Evolutionary conservation across 1,140 invertebrate species (phyloP).

Genomic region (Ridgeia piscesae): DNA sequence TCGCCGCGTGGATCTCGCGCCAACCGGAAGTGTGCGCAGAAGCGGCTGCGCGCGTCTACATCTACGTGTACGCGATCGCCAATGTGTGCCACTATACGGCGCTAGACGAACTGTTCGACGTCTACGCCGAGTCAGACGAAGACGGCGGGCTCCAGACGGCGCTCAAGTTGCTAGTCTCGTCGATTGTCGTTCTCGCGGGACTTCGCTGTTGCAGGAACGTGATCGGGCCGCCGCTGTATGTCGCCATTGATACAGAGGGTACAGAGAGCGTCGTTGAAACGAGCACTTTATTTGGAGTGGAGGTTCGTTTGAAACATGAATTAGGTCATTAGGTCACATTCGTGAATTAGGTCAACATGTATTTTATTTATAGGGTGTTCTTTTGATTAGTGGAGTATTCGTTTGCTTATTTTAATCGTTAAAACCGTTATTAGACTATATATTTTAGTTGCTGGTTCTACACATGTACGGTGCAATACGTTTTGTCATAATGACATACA

Average conservation of each 20-base stretch:
- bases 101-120: background rate
- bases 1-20: background rate
- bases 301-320: background rate
- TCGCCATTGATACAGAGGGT: background rate
- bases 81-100: constrained; percentile 29
- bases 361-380: no score
- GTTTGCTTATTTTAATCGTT: no score
- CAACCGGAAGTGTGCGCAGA: background rate
- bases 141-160: background rate
- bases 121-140: constrained; percentile 1
- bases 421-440: no score
- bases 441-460: no score
- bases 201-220: background rate
- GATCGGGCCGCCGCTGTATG: constrained; percentile 13
- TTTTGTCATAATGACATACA: no score
- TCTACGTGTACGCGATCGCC: constrained; percentile 18
- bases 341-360: no score
- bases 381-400: no score
- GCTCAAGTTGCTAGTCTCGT: background rate
- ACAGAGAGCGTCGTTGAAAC: constrained; percentile 2
- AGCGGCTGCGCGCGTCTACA: constrained; percentile 18
- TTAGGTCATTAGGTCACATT: no score
- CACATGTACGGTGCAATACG: no score
- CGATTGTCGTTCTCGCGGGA: background rate
- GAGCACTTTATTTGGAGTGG: background rate